Percentiles rank a stretch among this genome's conserved stretches.
phyloP scores from a whole-genome alignment of 2,797 vertebrate genomes.

The Gallinago stenura region DNA sequence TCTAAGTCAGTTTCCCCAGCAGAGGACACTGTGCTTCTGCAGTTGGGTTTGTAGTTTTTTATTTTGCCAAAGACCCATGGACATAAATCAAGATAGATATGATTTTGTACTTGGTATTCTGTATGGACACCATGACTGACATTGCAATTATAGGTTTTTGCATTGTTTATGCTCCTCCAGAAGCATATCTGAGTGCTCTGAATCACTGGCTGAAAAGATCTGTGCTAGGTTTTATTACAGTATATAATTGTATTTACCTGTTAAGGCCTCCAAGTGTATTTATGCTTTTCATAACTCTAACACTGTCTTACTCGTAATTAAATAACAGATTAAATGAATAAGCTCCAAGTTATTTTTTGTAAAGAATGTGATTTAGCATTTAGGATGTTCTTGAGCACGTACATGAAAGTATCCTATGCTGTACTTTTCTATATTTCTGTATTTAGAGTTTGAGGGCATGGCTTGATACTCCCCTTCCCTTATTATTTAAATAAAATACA shows the following conservation, averaged over 20 bases:
- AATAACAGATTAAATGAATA: conserved; percentile 68
- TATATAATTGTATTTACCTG: conserved; percentile 69
- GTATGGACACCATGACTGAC: conserved; percentile 79
- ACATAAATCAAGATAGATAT: conserved; percentile 68
- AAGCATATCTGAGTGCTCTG: conserved; percentile 70
- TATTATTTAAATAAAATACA: background rate
- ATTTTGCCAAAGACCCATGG: background rate
- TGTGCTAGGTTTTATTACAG: conserved; percentile 68
- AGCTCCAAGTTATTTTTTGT: conserved; percentile 40
- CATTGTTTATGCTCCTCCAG: conserved; percentile 80
- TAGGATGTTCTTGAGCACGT: background rate
- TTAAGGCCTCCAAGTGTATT: conserved; percentile 45
- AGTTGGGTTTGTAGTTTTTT: background rate
- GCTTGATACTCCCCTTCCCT: background rate
- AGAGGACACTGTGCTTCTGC: conserved; percentile 77
- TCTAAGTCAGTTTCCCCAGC: conserved; percentile 27
- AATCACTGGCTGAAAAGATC: conserved; percentile 60
- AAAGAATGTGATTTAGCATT: conserved; percentile 4
- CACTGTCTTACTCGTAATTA: conserved; percentile 69
- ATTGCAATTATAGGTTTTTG: conserved; percentile 82
- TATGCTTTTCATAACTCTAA: conserved; percentile 36
- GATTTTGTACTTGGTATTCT: conserved; percentile 78
- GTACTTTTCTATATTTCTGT: background rate
- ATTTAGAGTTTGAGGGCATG: background rate
- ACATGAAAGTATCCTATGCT: background rate